These are phyloP conservation scores for Neopelma chrysocephalum DNA, from an alignment of 2,797 vertebrate species.

Conservation along the genomic window DNA sequence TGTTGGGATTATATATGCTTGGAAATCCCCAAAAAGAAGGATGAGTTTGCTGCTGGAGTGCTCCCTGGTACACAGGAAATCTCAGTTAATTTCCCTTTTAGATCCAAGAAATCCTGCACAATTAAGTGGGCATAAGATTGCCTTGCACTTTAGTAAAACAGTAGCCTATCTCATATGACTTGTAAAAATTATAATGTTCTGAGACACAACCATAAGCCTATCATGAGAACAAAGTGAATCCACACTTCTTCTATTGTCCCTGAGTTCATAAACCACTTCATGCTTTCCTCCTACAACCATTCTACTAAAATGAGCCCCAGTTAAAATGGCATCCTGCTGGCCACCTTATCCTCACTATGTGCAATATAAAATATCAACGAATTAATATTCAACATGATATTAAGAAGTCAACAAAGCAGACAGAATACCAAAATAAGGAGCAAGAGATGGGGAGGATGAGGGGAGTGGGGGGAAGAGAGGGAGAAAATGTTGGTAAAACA, in stretches of 20 bases:
- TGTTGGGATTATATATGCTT: background rate
- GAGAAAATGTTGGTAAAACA: background rate
- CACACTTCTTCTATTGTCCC: background rate
- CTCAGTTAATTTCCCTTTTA: background rate
- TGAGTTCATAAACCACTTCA: background rate
- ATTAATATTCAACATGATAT: background rate
- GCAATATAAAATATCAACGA: background rate
- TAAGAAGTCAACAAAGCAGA: background rate
- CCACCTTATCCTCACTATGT: background rate
- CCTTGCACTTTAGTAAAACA: background rate
- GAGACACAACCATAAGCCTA: background rate
- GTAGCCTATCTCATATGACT: background rate
- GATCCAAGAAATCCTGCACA: background rate
- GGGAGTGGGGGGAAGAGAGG: background rate
- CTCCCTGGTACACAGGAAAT: background rate
- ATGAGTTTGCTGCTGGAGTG: background rate
- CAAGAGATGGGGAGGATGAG: too few species aligned
- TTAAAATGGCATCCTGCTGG: background rate
- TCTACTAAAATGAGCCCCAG: background rate
- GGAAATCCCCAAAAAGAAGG: background rate
- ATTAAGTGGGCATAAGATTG: background rate
- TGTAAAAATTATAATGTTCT: background rate
- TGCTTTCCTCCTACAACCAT: background rate
- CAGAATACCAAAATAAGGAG: background rate
- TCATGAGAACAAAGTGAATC: background rate